Evolutionary conservation across 2,888 invertebrate species (phyloP).

Genomic region (Torymus tubicola): DNA sequence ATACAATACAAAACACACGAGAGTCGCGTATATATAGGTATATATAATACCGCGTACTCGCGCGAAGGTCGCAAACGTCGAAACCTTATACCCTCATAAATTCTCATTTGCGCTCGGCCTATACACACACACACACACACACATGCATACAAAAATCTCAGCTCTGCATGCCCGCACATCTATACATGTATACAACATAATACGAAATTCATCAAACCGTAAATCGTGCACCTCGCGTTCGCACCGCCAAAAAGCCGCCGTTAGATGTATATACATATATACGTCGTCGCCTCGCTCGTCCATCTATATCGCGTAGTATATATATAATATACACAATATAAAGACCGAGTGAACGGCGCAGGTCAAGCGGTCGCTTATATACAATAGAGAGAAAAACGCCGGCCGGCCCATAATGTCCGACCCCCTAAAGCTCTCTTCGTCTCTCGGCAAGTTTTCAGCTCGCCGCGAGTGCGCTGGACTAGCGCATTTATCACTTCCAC

Average conservation of each 20-base stretch:
- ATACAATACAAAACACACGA: not conserved
- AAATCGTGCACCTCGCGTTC: conserved; percentile 1
- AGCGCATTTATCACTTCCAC: conserved; percentile 59
- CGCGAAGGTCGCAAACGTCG: not conserved
- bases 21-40: not conserved
- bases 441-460: conserved; percentile 12
- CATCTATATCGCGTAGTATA: conserved; percentile 9
- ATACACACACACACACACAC: not conserved
- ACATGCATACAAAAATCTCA: not conserved
- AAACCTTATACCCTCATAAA: conserved; percentile 33
- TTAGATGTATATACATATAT: no score
- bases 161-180: not conserved
- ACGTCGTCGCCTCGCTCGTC: not conserved
- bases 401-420: not conserved
- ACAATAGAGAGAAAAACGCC: conserved; percentile 8
- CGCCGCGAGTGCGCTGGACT: conserved; percentile 10
- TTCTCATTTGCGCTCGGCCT: conserved; percentile 13
- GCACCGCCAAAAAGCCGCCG: not conserved
- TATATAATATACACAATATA: not conserved
- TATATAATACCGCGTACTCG: not conserved
- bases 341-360: not conserved
- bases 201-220: conserved; percentile 41
- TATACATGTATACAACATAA: not conserved
- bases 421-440: not conserved
- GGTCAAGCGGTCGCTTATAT: not conserved